phyloP scores from a whole-genome alignment of 1,140 invertebrate species.

The Hycleus cichorii region DNA sequence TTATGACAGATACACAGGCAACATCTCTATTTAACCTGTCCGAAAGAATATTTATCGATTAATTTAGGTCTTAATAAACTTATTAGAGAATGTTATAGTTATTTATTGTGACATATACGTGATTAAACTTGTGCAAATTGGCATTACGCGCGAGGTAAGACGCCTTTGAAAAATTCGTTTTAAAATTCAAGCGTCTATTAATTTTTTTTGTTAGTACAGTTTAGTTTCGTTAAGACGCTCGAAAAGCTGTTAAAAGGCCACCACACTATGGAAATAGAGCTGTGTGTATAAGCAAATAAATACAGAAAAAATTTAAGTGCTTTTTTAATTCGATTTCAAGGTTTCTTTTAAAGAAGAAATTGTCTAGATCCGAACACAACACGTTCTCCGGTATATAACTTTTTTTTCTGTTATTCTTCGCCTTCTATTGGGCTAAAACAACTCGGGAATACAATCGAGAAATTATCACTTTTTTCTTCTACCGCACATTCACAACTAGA shows the following conservation, averaged over 20 bases:
- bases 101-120: conserved; percentile 4
- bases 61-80: conserved; percentile 12
- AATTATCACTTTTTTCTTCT: no score
- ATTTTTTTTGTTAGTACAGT: conserved; percentile 22
- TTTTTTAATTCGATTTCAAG: conserved; percentile 15
- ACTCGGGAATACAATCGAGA: no score
- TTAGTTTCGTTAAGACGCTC: conserved; percentile 18
- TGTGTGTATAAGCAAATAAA: conserved; percentile 12
- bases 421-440: no score
- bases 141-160: no score
- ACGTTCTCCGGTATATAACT: no score
- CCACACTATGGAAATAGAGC: conserved; percentile 12
- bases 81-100: conserved; percentile 7
- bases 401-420: no score
- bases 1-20: conserved; percentile 8
- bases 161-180: no score
- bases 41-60: conserved; percentile 13
- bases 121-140: no score
- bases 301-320: conserved; percentile 10
- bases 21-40: conserved; percentile 10
- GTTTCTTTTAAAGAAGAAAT: not conserved
- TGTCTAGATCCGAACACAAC: no score
- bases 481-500: no score
- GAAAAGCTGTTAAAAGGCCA: conserved; percentile 14
- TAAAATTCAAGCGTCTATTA: not conserved